phyloP scores from a whole-genome alignment of 1,140 invertebrate species.

The Venturia canescens region DNA sequence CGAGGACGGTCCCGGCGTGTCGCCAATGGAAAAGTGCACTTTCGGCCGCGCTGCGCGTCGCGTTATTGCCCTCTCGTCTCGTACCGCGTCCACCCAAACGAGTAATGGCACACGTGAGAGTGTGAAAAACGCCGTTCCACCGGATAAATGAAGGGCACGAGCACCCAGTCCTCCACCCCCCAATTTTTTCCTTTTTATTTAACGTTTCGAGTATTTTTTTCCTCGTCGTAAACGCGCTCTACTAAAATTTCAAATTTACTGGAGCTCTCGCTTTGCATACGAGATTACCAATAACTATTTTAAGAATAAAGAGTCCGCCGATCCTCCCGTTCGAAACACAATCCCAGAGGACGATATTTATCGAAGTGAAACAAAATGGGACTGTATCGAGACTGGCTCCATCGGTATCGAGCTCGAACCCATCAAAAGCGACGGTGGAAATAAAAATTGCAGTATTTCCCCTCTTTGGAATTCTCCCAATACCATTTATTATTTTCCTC shows the following conservation, averaged over 20 bases:
- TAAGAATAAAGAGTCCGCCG: background rate
- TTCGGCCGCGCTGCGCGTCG: background rate
- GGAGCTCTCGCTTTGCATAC: background rate
- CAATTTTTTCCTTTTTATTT: no score
- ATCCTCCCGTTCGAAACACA: no score
- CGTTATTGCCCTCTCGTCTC: background rate
- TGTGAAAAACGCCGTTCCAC: background rate
- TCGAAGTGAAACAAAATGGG: no score
- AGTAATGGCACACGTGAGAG: background rate
- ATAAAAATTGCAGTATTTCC: no score
- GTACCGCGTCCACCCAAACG: background rate
- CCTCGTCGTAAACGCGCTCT: background rate
- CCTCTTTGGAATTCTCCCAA: no score
- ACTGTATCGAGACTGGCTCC: no score
- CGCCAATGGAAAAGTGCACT: background rate
- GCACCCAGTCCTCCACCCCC: background rate
- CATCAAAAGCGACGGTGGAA: no score
- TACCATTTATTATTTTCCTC: no score
- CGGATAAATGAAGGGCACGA: background rate
- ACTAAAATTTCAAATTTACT: constrained; percentile 26
- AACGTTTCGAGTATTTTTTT: no score
- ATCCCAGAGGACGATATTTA: no score
- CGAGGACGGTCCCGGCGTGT: background rate
- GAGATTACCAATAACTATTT: background rate
- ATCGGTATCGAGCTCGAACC: no score